Base-by-base conservation (phyloP, 1,140 invertebrate genomes). In the Goniozus legneri region DNA sequence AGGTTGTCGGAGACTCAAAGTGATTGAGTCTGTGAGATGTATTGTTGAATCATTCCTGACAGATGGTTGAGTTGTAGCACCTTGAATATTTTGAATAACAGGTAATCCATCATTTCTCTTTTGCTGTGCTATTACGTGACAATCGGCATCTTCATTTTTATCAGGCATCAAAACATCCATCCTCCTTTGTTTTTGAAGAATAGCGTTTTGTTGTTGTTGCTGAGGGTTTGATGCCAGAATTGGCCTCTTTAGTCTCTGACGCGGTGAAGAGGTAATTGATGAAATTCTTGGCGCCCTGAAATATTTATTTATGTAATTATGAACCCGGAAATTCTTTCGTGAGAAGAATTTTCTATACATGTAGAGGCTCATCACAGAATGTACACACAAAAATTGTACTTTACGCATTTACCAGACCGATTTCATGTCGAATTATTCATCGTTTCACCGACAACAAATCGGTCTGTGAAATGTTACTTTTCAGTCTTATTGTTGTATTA, bases 61-160 rank as follows among this genome's bases (percentile, higher is more conserved):
- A 34, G 34, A 24, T 16, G 56, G 58, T 43, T 71, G 79, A 56
- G 58, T 71, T 64, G 52, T 76, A 66, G 75, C 71, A 32, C 82
- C 84, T 66, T 87, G 84, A 39, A 88, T 82, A 61, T 84, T 87
- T 39, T 86, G 80, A 45, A 88, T 88, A 56, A 87, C 78, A 1
- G 85, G 85, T 24, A 87, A 52, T 1, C 85, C 84, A 6, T 86
- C 84, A 32, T 83, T 81, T 54, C 86, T 80, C 42, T 85, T 85
- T 55, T 86, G 85, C 70, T 86, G 81, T 3, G 84, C 82, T 62
- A 87, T 85, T 10, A 83, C 79, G 50, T 82, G 79, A 66, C 82
- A 82, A 46, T 82, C 81, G 7, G 80, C 79, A 52, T 82, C 79
- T 49, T 82, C 81, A 48, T 82, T 81, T 50, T 78, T 74, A 48